Base-by-base conservation (phyloP, 2,888 invertebrate species). In the Sinhomidia bicolor region DNA sequence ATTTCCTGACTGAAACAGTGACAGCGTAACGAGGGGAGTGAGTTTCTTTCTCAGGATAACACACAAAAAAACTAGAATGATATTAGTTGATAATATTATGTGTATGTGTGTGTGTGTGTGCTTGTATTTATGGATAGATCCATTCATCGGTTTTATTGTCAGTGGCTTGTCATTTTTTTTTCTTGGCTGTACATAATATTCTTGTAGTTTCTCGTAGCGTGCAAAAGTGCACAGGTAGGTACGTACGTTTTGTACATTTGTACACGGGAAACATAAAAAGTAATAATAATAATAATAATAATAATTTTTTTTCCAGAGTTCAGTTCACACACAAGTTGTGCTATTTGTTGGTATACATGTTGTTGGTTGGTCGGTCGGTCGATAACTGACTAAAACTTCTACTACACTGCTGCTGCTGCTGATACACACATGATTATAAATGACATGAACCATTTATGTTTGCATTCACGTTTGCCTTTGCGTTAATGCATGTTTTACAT, bases 151-250 rank as follows among this genome's bases (percentile, higher is more conserved):
- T 76, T 60, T 85, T 76, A 85, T 85, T 85, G 85, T 78, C 85
- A 85, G 65, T 78, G 44, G 60, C 60, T 84, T 84, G 84, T 84
- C 84, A 84, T 76, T 78, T 82, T 76, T 71, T 71, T 57, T n/a
- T n/a, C n/a, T n/a, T n/a, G n/a, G n/a, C 2, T 36, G 36, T 36
- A 36, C 62, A 29, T 23, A 29, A 7, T 26, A 60, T 41, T 36
- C n/a, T 20, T 71, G 20, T 44, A 12, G 14, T 44, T 41, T 17
- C 26, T 71, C 6, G 23, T 62, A 51, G 85, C 78, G 85, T 85
- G 85, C 78, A 76, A 41, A n/a, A n/a, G n/a, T n/a, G n/a, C n/a
- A n/a, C n/a, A n/a, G n/a, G n/a, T n/a, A n/a, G n/a, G n/a, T n/a
- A n/a, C n/a, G n/a, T n/a, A n/a, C n/a, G n/a, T n/a, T n/a, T n/a